These are phyloP conservation scores for Remorina albescens DNA, from an alignment of 2,797 vertebrate genomes.

Conservation along the genomic window DNA sequence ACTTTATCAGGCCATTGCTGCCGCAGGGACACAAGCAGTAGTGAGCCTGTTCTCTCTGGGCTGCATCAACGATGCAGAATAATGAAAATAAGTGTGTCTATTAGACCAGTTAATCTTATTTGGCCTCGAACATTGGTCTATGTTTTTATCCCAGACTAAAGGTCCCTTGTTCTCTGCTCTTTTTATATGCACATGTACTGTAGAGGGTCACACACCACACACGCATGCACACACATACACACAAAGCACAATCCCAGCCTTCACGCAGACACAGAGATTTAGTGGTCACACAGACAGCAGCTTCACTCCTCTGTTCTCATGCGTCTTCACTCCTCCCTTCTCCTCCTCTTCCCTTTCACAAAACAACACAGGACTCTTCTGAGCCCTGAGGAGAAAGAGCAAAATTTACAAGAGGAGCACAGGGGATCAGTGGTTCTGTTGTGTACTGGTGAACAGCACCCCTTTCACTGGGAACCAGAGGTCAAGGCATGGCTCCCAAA, in stretches of 20 bases:
- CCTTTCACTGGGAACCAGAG: conserved; percentile 76
- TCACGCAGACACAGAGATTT: conserved; percentile 74
- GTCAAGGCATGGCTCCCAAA: conserved; percentile 76
- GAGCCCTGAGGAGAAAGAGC: conserved; percentile 81
- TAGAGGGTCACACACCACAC: conserved; percentile 58
- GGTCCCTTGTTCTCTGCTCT: conserved; percentile 74
- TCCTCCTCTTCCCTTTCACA: conserved; percentile 74
- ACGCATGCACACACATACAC: conserved; percentile 30
- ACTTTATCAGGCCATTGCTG: conserved; percentile 37
- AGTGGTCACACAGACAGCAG: conserved; percentile 69
- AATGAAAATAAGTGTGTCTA: conserved; percentile 84
- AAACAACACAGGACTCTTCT: conserved; percentile 79
- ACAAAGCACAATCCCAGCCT: conserved; percentile 67
- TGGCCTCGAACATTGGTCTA: conserved; percentile 73
- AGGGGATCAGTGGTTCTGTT: conserved; percentile 79
- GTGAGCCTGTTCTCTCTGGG: conserved; percentile 48
- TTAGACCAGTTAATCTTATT: conserved; percentile 81
- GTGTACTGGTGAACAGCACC: conserved; percentile 75
- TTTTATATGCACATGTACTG: conserved; percentile 70
- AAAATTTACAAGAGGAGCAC: conserved; percentile 84
- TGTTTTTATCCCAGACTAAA: conserved; percentile 75
- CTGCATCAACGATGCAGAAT: conserved; percentile 73
- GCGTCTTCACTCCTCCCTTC: conserved; percentile 47
- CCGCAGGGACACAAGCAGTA: conserved; percentile 45
- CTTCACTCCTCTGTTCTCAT: conserved; percentile 73